Conservation (phyloP, 2,113 vertebrate species). For the Ceyx cyanopectus region DNA sequence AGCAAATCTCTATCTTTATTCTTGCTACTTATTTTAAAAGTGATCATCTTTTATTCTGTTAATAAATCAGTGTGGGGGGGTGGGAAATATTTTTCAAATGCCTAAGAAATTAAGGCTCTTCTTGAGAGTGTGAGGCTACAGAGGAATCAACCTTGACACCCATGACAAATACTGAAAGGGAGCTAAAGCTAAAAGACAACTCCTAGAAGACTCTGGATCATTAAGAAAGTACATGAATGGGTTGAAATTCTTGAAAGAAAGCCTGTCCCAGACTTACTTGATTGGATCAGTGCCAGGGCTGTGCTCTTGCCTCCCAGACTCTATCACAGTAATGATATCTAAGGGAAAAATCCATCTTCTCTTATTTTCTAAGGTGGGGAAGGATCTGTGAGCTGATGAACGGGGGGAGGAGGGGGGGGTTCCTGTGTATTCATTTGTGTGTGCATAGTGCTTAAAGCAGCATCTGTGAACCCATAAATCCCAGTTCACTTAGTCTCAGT, state of each 20-base stretch:
- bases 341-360: constrained; percentile 55
- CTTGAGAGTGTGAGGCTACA: neutral
- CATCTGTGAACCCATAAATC: neutral
- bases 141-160: constrained; percentile 13
- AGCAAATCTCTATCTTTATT: too few relatives aligned
- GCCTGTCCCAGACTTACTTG: constrained; percentile 19
- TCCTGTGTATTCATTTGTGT: fast-evolving
- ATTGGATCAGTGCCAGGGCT: neutral
- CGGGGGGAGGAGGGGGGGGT: neutral
- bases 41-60: neutral
- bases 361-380: constrained; percentile 20
- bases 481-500: neutral
- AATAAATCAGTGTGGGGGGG: neutral
- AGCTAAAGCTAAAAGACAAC: constrained; percentile 37
- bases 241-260: constrained; percentile 59
- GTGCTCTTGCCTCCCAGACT: neutral
- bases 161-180: constrained; percentile 29
- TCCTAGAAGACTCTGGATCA: constrained; percentile 21
- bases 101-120: neutral
- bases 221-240: constrained; percentile 49
- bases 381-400: neutral
- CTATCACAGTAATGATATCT: neutral
- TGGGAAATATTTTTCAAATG: neutral
- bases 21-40: neutral
- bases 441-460: fast-evolving